Percentiles rank a stretch among this genome's conserved stretches.
Conservation (phyloP, 2,113 vertebrate species). For the Acrocephalus arundinaceus region DNA sequence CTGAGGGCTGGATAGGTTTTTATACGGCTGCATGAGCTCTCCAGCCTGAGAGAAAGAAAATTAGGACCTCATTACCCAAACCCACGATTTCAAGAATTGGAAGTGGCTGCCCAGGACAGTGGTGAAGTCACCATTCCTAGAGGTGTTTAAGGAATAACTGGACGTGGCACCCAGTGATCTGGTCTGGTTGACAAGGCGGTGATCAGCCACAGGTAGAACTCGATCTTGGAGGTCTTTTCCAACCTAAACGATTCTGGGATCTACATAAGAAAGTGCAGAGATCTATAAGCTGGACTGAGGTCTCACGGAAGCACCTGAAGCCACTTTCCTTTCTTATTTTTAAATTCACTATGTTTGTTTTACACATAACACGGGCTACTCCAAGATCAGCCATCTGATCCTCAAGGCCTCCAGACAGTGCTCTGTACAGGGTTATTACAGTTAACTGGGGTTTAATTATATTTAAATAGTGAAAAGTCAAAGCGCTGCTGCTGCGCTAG, state of each 20-base stretch:
- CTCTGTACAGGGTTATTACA: fast-evolving
- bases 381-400: not conserved
- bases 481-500: not conserved
- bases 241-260: not conserved
- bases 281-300: not conserved
- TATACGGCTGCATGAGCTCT: fast-evolving
- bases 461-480: not conserved
- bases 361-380: not conserved
- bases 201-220: not conserved
- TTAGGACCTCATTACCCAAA: not conserved
- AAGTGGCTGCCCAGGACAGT: not conserved
- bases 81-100: not conserved
- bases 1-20: not conserved
- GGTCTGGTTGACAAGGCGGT: not conserved
- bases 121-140: not conserved
- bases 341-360: not conserved
- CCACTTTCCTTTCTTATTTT: not conserved
- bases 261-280: not conserved
- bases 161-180: not conserved
- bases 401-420: not conserved
- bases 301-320: not conserved
- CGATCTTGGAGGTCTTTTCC: not conserved
- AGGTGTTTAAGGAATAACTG: not conserved
- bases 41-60: not conserved
- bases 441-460: not conserved